These are phyloP conservation scores for Gobiocypris rarus DNA, from an alignment of 2,113 vertebrate genomes.

Conservation along the genomic window DNA sequence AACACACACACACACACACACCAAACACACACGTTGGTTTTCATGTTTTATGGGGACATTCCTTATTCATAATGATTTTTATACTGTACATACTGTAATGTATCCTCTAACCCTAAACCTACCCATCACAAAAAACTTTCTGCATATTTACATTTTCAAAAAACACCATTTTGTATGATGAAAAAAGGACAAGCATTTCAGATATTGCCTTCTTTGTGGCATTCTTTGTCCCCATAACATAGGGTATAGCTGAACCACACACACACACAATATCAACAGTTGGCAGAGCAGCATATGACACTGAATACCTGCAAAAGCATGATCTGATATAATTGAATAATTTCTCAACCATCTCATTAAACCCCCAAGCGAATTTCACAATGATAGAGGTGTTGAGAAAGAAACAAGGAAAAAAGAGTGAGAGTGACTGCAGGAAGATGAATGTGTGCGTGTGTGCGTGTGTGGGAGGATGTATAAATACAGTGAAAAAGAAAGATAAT, in stretches of 20 bases:
- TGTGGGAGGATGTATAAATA: slow-evolving; percentile 52
- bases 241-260: background rate
- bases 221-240: no score
- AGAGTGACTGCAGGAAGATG: slow-evolving; percentile 38
- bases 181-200: no score
- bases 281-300: slow-evolving; percentile 57
- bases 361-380: slow-evolving; percentile 76
- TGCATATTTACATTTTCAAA: no score
- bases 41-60: no score
- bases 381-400: slow-evolving; percentile 62
- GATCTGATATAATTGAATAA: slow-evolving; percentile 66
- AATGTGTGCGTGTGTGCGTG: slow-evolving; percentile 12
- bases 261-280: background rate
- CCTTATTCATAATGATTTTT: no score
- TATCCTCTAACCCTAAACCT: no score
- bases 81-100: no score
- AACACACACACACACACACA: slow-evolving; percentile 7
- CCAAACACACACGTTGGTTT: background rate
- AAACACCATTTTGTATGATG: no score
- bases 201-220: no score
- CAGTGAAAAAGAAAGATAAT: slow-evolving; percentile 68
- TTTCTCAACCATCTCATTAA: slow-evolving; percentile 62
- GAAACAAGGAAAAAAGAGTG: background rate
- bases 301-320: slow-evolving; percentile 63
- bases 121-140: no score